Percentiles rank a stretch among this genome's conserved stretches.
These are phyloP conservation scores for Balanococcus diminutus DNA, from an alignment of 2,888 invertebrate species.

Conservation along the genomic window DNA sequence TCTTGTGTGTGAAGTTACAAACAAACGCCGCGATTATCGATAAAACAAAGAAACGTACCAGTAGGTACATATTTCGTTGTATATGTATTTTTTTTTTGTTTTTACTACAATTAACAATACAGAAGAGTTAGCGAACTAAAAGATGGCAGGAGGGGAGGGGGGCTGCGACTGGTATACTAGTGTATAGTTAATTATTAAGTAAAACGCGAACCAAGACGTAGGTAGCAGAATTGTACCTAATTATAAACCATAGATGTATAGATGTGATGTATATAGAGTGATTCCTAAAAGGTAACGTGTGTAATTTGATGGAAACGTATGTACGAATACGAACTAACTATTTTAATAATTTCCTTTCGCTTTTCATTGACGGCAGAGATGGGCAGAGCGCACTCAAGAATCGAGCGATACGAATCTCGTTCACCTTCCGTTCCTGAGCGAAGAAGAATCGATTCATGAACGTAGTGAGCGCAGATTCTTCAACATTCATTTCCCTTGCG, in stretches of 20 bases:
- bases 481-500: too few species aligned
- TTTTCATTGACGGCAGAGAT: not conserved
- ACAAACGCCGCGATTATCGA: slow-evolving; percentile 15
- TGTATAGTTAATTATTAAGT: slow-evolving; percentile 8
- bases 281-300: not conserved
- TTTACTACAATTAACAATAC: slow-evolving; percentile 21
- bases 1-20: not conserved
- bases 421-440: too few species aligned
- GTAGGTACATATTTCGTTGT: not conserved
- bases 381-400: too few species aligned
- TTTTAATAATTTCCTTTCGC: not conserved
- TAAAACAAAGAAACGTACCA: not conserved
- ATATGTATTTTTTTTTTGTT: not conserved
- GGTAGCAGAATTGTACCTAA: not conserved
- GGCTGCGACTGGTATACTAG: not conserved
- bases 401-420: too few species aligned
- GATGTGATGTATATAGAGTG: not conserved
- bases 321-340: not conserved
- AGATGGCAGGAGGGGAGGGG: not conserved
- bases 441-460: too few species aligned
- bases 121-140: not conserved
- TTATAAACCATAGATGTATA: not conserved
- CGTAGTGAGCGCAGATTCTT: too few species aligned
- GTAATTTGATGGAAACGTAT: not conserved
- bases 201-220: not conserved